These are phyloP conservation scores for Micrasema longulum DNA, from an alignment of 1,140 invertebrate species.

Conservation along the genomic window DNA sequence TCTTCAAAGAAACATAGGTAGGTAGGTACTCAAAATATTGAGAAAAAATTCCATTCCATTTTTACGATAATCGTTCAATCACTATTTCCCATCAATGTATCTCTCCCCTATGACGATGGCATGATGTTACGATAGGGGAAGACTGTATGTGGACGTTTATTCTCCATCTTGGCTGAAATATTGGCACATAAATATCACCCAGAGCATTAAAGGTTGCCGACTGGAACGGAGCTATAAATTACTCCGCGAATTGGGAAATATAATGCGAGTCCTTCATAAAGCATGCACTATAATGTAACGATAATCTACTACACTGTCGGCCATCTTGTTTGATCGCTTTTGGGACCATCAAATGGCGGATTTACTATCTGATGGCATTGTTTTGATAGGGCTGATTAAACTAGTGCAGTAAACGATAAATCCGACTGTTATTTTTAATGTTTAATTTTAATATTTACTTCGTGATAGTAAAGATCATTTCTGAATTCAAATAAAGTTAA, in stretches of 20 bases:
- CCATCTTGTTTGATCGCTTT: neutral
- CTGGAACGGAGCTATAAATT: conserved; percentile 31
- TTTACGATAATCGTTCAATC: neutral
- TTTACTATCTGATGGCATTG: neutral
- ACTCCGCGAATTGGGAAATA: conserved; percentile 18
- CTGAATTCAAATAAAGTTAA: neutral
- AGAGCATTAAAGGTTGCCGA: conserved; percentile 41
- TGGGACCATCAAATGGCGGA: neutral
- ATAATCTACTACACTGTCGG: neutral
- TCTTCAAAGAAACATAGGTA: neutral
- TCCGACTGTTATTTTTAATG: neutral
- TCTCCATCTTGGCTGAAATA: conserved; percentile 39
- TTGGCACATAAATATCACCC: conserved; percentile 37
- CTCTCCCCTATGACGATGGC: neutral
- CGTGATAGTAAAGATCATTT: neutral
- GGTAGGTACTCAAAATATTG: too few relatives aligned
- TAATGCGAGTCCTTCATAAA: conserved; percentile 26
- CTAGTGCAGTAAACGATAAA: neutral
- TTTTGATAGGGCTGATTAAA: neutral
- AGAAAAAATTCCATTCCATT: neutral
- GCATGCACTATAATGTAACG: neutral
- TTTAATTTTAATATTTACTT: neutral
- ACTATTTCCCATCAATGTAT: neutral
- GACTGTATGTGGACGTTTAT: conserved; percentile 6
- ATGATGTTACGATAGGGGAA: neutral